These are phyloP conservation scores for Troilus luridus DNA, from an alignment of 2,888 invertebrate species.

Conservation along the genomic window DNA sequence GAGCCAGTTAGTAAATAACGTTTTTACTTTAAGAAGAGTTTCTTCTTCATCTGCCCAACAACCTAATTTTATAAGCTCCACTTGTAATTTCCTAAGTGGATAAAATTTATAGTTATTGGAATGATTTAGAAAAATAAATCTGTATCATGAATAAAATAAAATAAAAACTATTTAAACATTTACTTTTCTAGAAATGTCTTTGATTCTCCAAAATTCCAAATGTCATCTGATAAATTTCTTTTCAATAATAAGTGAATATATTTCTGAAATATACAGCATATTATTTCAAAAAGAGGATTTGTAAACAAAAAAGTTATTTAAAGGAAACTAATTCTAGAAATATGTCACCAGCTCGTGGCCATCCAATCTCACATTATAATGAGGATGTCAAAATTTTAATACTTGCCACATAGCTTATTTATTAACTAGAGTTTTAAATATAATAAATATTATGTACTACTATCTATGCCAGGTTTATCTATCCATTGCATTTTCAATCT, in stretches of 20 bases:
- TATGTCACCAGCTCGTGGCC: background rate
- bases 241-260: conserved; percentile 57
- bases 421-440: too few species aligned
- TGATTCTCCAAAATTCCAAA: conserved; percentile 49
- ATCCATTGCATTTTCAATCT: too few species aligned
- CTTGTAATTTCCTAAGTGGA: conserved; percentile 30
- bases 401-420: too few species aligned
- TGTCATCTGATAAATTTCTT: conserved; percentile 37
- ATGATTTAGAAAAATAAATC: background rate
- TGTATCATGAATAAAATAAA: background rate
- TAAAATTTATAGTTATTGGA: background rate
- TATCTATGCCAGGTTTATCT: too few species aligned
- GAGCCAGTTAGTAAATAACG: conserved; percentile 21
- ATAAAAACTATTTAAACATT: background rate
- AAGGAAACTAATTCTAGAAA: background rate
- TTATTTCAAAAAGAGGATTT: conserved; percentile 35
- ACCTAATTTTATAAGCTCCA: conserved; percentile 50
- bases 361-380: too few species aligned
- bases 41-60: conserved; percentile 42
- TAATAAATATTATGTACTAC: too few species aligned
- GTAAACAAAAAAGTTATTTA: background rate
- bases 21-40: conserved; percentile 34
- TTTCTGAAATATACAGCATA: conserved; percentile 56
- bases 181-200: conserved; percentile 52
- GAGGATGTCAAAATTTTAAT: too few species aligned